Conservation (phyloP, 2,113 vertebrate genomes). For the Hippopotamus amphibius region DNA sequence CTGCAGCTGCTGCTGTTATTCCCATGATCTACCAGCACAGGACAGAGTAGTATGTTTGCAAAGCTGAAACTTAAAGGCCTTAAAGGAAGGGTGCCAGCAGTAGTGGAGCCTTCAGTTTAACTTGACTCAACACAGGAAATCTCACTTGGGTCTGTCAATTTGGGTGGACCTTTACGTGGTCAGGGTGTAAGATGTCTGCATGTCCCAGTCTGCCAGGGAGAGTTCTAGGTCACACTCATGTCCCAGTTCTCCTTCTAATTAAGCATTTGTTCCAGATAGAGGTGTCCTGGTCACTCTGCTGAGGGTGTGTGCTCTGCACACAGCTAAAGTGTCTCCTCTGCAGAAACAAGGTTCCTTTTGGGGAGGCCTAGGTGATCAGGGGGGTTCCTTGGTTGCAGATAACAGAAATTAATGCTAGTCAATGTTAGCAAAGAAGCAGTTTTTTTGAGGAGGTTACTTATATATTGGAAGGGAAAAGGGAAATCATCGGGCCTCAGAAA, state of each 20-base stretch:
- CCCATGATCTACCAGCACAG: background rate
- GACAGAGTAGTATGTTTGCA: background rate
- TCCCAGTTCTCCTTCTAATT: background rate
- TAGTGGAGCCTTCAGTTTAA: background rate
- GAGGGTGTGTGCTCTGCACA: background rate
- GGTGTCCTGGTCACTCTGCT: background rate
- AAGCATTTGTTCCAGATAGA: conserved; percentile 2
- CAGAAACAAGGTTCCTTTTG: background rate
- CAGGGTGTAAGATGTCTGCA: background rate
- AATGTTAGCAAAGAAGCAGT: conserved; percentile 8
- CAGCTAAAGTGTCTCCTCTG: background rate
- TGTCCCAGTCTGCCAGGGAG: background rate
- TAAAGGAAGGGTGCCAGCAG: background rate
- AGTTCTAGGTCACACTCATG: background rate
- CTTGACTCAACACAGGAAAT: background rate
- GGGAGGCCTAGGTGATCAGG: background rate
- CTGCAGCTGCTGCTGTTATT: background rate
- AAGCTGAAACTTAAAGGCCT: background rate
- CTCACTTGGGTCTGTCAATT: background rate
- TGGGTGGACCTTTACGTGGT: background rate
- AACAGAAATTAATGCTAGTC: background rate
- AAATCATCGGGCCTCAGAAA: background rate
- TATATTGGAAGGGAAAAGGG: background rate
- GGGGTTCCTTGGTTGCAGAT: background rate
- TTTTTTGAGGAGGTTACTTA: background rate